Percentiles rank a stretch among this genome's conserved stretches.
Conservation (phyloP, 1,140 invertebrate species). For the Coptotermes formosanus region DNA sequence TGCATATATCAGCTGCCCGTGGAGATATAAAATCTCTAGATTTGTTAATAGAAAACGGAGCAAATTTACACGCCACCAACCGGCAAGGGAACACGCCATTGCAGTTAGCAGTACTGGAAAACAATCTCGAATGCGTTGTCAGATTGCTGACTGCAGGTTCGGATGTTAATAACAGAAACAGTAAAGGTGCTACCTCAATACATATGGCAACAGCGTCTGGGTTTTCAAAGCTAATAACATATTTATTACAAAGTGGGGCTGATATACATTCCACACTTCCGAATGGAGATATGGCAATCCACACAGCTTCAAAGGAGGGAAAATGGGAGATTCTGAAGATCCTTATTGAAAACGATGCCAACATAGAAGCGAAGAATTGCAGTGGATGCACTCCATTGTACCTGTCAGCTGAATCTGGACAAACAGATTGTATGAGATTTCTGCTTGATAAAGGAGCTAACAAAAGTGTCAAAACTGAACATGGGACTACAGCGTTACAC, state of each 20-base stretch:
- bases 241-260: slow-evolving; percentile 47
- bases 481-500: slow-evolving; percentile 70
- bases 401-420: slow-evolving; percentile 71
- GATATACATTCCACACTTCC: slow-evolving; percentile 40
- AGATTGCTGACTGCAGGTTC: slow-evolving; percentile 35
- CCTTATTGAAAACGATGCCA: slow-evolving; percentile 46
- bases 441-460: not conserved
- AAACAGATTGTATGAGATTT: slow-evolving; percentile 54
- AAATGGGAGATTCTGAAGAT: slow-evolving; percentile 51
- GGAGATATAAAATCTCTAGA: not conserved
- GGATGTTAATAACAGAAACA: slow-evolving; percentile 41
- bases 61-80: not conserved
- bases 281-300: slow-evolving; percentile 43
- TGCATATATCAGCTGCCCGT: not conserved
- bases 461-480: slow-evolving; percentile 38
- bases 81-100: slow-evolving; percentile 56
- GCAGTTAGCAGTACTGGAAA: slow-evolving; percentile 44
- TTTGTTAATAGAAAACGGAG: not conserved
- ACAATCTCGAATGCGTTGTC: slow-evolving; percentile 52
- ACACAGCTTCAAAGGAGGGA: slow-evolving; percentile 54
- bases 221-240: slow-evolving; percentile 66
- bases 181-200: slow-evolving; percentile 68
- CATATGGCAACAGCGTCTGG: slow-evolving; percentile 79
- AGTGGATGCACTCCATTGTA: slow-evolving; percentile 73
- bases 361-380: slow-evolving; percentile 42